These are phyloP conservation scores for Pentalonia nigronervosa DNA, from an alignment of 1,140 invertebrate genomes.

Conservation along the genomic window DNA sequence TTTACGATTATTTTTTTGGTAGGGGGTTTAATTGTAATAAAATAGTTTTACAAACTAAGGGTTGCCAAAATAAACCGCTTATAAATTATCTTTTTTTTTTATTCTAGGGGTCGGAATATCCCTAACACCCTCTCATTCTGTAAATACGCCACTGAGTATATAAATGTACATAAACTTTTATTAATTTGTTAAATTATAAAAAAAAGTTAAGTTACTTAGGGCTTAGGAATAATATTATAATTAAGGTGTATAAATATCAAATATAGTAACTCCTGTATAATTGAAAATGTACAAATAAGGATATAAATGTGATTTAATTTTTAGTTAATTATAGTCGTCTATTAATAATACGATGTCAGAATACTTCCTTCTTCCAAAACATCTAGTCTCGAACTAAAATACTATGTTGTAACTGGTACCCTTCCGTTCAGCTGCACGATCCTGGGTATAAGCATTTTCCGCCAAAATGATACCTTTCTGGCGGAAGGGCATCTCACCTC, in stretches of 20 bases:
- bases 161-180: not conserved
- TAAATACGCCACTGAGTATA: not conserved
- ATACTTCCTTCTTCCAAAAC: not conserved
- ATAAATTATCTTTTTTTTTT: slow-evolving; percentile 14
- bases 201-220: slow-evolving; percentile 4
- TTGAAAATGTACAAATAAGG: not conserved
- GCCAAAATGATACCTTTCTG: not conserved
- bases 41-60: slow-evolving; percentile 17
- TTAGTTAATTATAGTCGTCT: not conserved
- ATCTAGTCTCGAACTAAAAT: not conserved
- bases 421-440: not conserved
- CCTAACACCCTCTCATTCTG: not conserved
- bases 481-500: not conserved
- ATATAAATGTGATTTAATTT: not conserved
- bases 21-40: not conserved
- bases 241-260: not conserved
- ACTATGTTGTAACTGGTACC: not conserved
- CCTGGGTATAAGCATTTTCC: not conserved
- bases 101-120: not conserved
- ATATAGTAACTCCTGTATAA: not conserved
- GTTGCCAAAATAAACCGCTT: slow-evolving; percentile 14
- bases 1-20: slow-evolving; percentile 10
- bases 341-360: not conserved
- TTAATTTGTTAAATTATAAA: slow-evolving; percentile 8
- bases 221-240: not conserved